Percentiles rank a stretch among this genome's conserved stretches.
Conservation (phyloP, 1,140 invertebrate species). For the Phocides pigmalion region DNA sequence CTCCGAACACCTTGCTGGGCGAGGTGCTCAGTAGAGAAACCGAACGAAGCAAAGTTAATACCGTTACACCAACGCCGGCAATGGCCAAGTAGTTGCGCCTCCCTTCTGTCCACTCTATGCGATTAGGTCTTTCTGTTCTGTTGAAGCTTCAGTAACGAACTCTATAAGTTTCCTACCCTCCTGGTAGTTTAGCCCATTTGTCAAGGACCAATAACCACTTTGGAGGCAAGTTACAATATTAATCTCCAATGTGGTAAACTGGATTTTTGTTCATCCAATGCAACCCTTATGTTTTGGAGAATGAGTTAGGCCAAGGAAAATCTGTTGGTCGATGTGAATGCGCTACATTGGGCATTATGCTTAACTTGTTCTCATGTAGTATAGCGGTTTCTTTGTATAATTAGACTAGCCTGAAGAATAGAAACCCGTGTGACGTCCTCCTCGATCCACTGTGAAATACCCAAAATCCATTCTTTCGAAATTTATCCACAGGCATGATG, state of each 20-base stretch:
- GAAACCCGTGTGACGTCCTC: constrained; percentile 47
- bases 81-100: constrained; percentile 81
- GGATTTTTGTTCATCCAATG: constrained; percentile 35
- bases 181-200: constrained; percentile 67
- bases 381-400: constrained; percentile 44
- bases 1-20: constrained; percentile 90
- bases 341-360: constrained; percentile 41
- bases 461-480: constrained; percentile 44
- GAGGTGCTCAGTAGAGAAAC: constrained; percentile 85
- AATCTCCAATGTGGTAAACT: constrained; percentile 42
- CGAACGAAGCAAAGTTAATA: constrained; percentile 83
- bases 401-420: constrained; percentile 49
- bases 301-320: constrained; percentile 43
- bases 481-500: constrained; percentile 57
- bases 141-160: constrained; percentile 69
- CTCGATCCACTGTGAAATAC: constrained; percentile 48
- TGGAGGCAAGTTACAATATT: constrained; percentile 37
- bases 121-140: constrained; percentile 81
- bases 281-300: constrained; percentile 36
- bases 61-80: constrained; percentile 75
- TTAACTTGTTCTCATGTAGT: constrained; percentile 62
- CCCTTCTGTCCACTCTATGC: constrained; percentile 80
- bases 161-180: constrained; percentile 62
- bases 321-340: constrained; percentile 31
- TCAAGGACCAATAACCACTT: constrained; percentile 42